phyloP scores from a whole-genome alignment of 1,140 invertebrate genomes.

The Procambarus virginalis region DNA sequence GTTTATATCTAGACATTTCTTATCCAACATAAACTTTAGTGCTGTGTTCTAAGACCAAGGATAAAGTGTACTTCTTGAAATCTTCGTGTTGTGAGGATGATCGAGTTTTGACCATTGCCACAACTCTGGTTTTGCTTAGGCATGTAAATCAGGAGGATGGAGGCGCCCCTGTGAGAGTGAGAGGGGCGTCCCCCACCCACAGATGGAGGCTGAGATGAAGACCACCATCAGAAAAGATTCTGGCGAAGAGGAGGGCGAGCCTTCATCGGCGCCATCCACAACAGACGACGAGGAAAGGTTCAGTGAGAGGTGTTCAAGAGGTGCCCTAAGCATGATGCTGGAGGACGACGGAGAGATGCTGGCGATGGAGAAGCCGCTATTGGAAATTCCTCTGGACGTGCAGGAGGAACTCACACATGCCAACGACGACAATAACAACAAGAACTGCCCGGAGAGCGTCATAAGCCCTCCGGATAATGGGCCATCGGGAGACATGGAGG shows the following conservation, averaged over 20 bases:
- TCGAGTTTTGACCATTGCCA: background rate
- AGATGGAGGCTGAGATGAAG: slow-evolving; percentile 62
- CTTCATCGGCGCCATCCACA: background rate
- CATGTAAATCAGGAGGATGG: background rate
- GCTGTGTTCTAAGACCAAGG: background rate
- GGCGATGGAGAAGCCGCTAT: background rate
- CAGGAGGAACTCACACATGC: background rate
- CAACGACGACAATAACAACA: slow-evolving; percentile 27
- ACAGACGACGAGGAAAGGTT: background rate
- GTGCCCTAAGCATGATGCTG: background rate
- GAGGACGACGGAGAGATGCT: background rate
- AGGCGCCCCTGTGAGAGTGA: slow-evolving; percentile 1
- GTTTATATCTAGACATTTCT: background rate
- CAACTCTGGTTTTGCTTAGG: background rate
- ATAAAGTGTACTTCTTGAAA: background rate
- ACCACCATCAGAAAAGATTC: slow-evolving; percentile 44
- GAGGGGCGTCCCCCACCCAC: slow-evolving; percentile 5
- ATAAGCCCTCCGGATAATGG: background rate
- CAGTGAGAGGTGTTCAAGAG: background rate
- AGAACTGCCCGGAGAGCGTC: background rate
- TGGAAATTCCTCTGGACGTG: background rate
- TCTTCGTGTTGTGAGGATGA: background rate
- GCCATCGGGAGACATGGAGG: no score
- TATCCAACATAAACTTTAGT: background rate
- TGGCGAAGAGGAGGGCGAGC: slow-evolving; percentile 37